Percentiles rank a stretch among this genome's conserved stretches.
phyloP scores from a whole-genome alignment of 2,888 invertebrate genomes.

The Mesorhabditis sp. region DNA sequence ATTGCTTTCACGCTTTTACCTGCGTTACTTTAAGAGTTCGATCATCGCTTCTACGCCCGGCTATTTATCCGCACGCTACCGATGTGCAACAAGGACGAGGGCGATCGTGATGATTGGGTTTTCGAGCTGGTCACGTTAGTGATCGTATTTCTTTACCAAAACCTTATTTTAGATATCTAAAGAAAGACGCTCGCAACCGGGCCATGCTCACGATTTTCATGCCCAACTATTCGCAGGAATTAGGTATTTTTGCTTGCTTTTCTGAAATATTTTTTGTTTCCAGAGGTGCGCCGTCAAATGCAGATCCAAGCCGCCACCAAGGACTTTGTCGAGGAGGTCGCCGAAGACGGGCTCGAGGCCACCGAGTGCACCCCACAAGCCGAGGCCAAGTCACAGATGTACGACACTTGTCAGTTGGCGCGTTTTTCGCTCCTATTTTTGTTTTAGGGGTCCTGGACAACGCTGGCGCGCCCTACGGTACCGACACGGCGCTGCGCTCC shows the following conservation, averaged over 20 bases:
- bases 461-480: too few relatives aligned
- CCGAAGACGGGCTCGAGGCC: not conserved
- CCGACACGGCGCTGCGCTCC: not conserved
- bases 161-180: not conserved
- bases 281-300: not conserved
- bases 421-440: not conserved
- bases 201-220: constrained; percentile 1
- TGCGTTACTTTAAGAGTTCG: not conserved
- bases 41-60: not conserved
- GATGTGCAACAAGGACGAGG: not conserved
- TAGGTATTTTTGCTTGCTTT: not conserved
- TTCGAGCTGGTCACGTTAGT: not conserved
- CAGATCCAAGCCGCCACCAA: not conserved
- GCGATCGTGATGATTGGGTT: not conserved
- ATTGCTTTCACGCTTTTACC: not conserved
- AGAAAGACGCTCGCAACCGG: not conserved
- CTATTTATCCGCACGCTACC: not conserved
- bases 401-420: not conserved
- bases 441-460: too few relatives aligned
- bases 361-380: not conserved
- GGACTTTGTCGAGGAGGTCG: not conserved
- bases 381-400: not conserved
- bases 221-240: not conserved
- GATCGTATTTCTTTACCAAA: not conserved
- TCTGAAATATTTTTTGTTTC: not conserved